A percentile compares a stretch with the other conserved stretches of the same genome.
Conservation (phyloP, 2,113 vertebrate genomes). For the Rhinogobius similis region DNA sequence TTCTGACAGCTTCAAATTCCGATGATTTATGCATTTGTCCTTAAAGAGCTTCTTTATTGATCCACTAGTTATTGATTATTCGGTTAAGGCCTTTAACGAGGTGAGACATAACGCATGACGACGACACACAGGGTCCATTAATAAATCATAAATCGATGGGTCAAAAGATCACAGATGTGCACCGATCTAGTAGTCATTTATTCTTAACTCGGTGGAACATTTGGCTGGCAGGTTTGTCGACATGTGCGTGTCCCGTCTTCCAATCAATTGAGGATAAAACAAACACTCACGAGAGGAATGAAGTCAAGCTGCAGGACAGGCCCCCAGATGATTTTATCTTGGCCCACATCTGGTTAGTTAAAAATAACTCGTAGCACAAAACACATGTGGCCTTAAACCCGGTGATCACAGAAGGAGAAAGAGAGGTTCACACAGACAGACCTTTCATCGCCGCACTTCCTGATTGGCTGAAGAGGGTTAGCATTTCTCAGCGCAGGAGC, state of each 20-base stretch:
- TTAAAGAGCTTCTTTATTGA: constrained; percentile 57
- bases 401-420: constrained; percentile 58
- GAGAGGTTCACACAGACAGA: constrained; percentile 51
- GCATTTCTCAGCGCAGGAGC: constrained; percentile 30
- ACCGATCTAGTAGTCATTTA: constrained; percentile 28
- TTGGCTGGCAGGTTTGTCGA: constrained; percentile 29
- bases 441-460: constrained; percentile 60
- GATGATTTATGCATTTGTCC: constrained; percentile 40
- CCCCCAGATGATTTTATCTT: constrained; percentile 70
- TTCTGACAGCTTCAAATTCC: constrained; percentile 32
- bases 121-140: constrained; percentile 42
- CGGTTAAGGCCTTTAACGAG: constrained; percentile 51
- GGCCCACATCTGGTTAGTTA: constrained; percentile 69
- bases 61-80: constrained; percentile 59
- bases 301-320: constrained; percentile 58
- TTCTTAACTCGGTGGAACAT: constrained; percentile 41
- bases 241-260: constrained; percentile 33
- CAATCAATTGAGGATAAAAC: constrained; percentile 66
- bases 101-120: constrained; percentile 43
- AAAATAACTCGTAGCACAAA: constrained; percentile 59
- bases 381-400: constrained; percentile 37
- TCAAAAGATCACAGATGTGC: constrained; percentile 46
- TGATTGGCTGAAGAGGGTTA: constrained; percentile 57
- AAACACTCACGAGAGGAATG: constrained; percentile 65
- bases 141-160: constrained; percentile 47